Evolutionary conservation across 1,140 invertebrate genomes (phyloP).

Genomic region (Eumaeus atala): DNA sequence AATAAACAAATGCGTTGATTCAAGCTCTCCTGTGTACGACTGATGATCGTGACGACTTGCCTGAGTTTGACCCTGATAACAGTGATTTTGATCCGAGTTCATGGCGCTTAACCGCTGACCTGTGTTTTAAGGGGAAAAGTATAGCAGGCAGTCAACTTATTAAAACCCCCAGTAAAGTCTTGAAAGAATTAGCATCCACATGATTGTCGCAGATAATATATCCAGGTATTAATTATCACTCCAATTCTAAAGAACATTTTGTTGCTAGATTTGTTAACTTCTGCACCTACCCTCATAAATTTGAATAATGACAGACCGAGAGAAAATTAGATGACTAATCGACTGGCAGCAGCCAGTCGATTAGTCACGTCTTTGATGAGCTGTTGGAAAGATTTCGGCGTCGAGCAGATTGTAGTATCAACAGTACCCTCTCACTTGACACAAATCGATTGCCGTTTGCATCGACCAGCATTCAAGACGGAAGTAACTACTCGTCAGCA

Average conservation of each 20-base stretch:
- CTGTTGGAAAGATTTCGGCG: background rate
- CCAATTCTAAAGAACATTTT: constrained; percentile 22
- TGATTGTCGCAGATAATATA: constrained; percentile 36
- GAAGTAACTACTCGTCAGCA: constrained; percentile 19
- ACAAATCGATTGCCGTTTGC: constrained; percentile 16
- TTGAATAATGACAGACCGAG: constrained; percentile 14
- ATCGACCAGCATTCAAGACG: constrained; percentile 28
- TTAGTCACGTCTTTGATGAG: background rate
- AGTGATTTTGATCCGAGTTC: background rate
- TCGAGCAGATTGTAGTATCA: background rate
- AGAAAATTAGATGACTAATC: constrained; percentile 21
- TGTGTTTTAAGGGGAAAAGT: background rate
- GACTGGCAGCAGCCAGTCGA: constrained; percentile 16
- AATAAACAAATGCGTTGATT: constrained; percentile 27
- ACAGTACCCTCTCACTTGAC: background rate
- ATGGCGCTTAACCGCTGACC: background rate
- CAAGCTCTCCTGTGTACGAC: constrained; percentile 18
- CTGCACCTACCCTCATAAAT: constrained; percentile 16
- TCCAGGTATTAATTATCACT: constrained; percentile 39
- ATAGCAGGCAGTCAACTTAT: constrained; percentile 15
- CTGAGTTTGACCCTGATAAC: background rate
- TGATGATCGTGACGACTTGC: background rate
- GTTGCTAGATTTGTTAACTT: constrained; percentile 17
- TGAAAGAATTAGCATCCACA: constrained; percentile 31
- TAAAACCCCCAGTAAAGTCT: constrained; percentile 21